Evolutionary conservation across 2,888 invertebrate species (phyloP).

Genomic region (Candidula unifasciata): DNA sequence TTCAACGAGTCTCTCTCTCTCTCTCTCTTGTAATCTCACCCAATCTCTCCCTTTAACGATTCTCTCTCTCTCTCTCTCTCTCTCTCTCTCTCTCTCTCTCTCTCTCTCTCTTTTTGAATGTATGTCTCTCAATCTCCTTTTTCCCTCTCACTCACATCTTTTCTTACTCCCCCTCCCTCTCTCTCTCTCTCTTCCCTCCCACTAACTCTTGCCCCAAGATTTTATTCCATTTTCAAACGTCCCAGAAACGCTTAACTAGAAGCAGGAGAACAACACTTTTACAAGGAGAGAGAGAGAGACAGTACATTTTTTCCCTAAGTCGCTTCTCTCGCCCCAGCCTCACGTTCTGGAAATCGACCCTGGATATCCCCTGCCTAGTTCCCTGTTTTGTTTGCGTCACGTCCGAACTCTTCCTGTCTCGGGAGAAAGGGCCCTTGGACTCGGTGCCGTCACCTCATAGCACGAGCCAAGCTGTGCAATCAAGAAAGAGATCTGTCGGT

Average conservation of each 20-base stretch:
- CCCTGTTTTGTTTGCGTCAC: constrained; percentile 8
- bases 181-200: too few species aligned
- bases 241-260: background rate
- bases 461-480: background rate
- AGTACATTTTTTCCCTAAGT: too few species aligned
- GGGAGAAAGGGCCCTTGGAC: background rate
- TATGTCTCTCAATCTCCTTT: too few species aligned
- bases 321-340: background rate
- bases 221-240: background rate
- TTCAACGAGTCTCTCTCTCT: too few species aligned
- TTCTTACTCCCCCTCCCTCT: too few species aligned
- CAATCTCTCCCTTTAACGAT: background rate
- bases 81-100: constrained; percentile 7
- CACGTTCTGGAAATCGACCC: constrained; percentile 1
- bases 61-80: constrained; percentile 1
- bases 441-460: background rate
- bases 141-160: too few species aligned
- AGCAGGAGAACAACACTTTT: too few species aligned
- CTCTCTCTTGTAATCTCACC: background rate
- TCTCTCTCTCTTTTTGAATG: background rate
- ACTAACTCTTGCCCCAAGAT: too few species aligned
- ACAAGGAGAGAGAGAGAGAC: too few species aligned
- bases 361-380: background rate
- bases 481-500: background rate
- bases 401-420: background rate